Evolutionary conservation across 2,113 vertebrate genomes (phyloP).

Genomic region (Papio anubis): DNA sequence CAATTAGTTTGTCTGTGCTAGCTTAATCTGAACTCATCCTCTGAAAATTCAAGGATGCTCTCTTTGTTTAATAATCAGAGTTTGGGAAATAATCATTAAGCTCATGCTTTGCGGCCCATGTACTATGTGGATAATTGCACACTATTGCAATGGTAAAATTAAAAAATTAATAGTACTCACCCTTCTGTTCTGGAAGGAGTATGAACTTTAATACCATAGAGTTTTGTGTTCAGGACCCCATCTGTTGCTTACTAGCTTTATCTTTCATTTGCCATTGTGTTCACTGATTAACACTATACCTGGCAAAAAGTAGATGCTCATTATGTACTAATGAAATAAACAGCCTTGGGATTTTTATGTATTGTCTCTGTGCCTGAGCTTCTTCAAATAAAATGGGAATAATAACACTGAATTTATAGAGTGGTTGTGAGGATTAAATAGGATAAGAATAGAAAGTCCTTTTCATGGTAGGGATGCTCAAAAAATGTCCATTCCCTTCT

Average conservation of each 20-base stretch:
- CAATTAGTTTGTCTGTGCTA: not conserved
- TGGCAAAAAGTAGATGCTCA: not conserved
- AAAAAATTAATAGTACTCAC: not conserved
- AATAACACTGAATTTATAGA: not conserved
- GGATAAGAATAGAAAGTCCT: not conserved
- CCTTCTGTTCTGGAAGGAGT: not conserved
- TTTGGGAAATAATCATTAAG: not conserved
- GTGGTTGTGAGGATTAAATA: not conserved
- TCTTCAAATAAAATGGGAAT: not conserved
- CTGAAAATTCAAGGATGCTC: not conserved
- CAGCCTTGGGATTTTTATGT: not conserved
- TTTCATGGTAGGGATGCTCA: not conserved
- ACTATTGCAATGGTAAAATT: not conserved
- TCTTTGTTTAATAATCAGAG: constrained; percentile 8
- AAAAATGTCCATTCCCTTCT: not conserved
- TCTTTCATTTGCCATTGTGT: not conserved
- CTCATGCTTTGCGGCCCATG: not conserved
- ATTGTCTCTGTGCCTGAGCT: not conserved
- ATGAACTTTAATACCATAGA: not conserved
- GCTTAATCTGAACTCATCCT: not conserved
- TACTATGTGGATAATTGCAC: not conserved
- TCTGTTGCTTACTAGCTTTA: not conserved
- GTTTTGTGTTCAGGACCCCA: not conserved
- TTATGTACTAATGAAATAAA: not conserved
- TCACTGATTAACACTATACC: not conserved